A percentile compares a stretch with the other conserved stretches of the same genome.
Evolutionary conservation across 1,140 invertebrate species (phyloP).

Genomic region (Calosoma granatense): DNA sequence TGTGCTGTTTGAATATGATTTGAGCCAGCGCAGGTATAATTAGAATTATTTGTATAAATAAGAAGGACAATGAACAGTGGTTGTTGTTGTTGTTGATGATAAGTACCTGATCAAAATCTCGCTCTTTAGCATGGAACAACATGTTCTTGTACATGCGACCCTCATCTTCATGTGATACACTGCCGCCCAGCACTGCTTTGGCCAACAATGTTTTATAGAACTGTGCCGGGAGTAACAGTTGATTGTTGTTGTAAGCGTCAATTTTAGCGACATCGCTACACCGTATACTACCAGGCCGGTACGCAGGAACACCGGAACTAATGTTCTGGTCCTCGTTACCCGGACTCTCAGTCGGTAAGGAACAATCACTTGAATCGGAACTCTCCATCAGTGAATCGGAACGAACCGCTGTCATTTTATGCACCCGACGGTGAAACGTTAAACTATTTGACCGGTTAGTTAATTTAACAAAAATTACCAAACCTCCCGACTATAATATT

Average conservation of each 20-base stretch:
- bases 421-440: too few species aligned
- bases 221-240: slow-evolving; percentile 59
- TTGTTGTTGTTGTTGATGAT: too few species aligned
- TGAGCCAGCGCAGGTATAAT: too few species aligned
- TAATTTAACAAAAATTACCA: too few species aligned
- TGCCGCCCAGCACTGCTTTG: slow-evolving; percentile 44
- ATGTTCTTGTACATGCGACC: slow-evolving; percentile 33
- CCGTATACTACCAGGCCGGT: slow-evolving; percentile 26
- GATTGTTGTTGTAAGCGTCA: slow-evolving; percentile 33
- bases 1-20: too few species aligned
- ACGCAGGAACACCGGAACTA: slow-evolving; percentile 17
- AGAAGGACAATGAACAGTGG: too few species aligned
- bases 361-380: slow-evolving; percentile 27
- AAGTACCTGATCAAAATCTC: slow-evolving; percentile 34
- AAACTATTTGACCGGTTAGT: too few species aligned
- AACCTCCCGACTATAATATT: neutral
- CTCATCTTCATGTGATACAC: slow-evolving; percentile 26
- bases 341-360: slow-evolving; percentile 6
- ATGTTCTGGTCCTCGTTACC: neutral
- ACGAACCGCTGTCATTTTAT: slow-evolving; percentile 26
- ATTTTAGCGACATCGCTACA: slow-evolving; percentile 33
- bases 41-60: too few species aligned
- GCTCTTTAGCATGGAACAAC: slow-evolving; percentile 29
- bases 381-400: slow-evolving; percentile 26
- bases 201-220: slow-evolving; percentile 67